Evolutionary conservation across 2,888 invertebrate genomes (phyloP).

Genomic region (Diarsia rubi): DNA sequence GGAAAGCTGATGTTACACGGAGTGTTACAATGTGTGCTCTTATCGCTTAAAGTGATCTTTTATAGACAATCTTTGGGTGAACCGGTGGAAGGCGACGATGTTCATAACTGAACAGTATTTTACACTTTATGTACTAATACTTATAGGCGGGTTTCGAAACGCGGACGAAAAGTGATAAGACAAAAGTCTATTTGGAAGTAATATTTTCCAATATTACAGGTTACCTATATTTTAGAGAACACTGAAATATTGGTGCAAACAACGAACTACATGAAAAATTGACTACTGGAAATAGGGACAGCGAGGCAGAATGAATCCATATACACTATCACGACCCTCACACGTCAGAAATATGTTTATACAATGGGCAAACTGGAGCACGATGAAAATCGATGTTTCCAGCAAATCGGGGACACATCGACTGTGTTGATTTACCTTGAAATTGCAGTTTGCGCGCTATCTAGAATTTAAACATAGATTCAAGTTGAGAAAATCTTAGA

Average conservation of each 20-base stretch:
- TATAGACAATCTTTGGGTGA: background rate
- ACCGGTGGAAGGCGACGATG: background rate
- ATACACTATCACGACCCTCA: conserved; percentile 48
- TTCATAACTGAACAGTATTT: background rate
- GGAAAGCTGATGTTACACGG: background rate
- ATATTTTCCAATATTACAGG: background rate
- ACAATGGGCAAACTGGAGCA: conserved; percentile 62
- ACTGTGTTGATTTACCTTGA: conserved; percentile 60
- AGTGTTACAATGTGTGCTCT: background rate
- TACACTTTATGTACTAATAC: background rate
- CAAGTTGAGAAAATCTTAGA: conserved; percentile 45
- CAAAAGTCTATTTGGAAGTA: too few species aligned
- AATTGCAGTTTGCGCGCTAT: conserved; percentile 60
- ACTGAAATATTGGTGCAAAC: background rate
- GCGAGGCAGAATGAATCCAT: conserved; percentile 35
- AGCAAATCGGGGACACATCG: conserved; percentile 61
- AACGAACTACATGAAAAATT: conserved; percentile 28
- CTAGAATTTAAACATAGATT: conserved; percentile 63
- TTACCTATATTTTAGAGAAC: conserved; percentile 1
- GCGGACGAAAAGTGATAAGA: background rate
- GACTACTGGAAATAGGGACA: conserved; percentile 31
- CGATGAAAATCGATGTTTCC: conserved; percentile 67
- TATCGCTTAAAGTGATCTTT: conserved; percentile 14
- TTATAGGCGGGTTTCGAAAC: background rate
- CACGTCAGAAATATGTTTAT: conserved; percentile 62